Base-by-base conservation (phyloP, 2,888 invertebrate species). In the Sthenelais limicola region DNA sequence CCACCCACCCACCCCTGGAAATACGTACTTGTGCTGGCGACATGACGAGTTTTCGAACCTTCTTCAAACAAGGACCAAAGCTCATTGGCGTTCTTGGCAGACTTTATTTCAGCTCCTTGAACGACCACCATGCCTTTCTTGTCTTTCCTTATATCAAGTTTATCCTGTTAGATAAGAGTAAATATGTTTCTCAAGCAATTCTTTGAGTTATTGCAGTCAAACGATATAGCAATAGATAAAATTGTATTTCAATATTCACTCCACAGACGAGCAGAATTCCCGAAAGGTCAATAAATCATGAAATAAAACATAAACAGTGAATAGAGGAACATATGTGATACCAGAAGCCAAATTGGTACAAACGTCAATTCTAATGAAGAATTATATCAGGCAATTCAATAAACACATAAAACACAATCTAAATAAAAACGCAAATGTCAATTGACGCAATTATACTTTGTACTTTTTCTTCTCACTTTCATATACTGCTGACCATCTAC, bases 131-230 rank as follows among this genome's bases (percentile, higher is more conserved):
- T 80, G 0, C 88, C 89, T 73, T 89, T 87, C 77, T 88, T 86
- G 82, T 89, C 89, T 71, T 88, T 87, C 81, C 90, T 88, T 71
- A 90, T 89, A 48, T 89, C 89, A 79, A 89, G 80, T 75, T 86
- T 87, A 47, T 87, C 88, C 84, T 85, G 74, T n/a, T n/a, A n/a
- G n/a, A n/a, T n/a, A n/a, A n/a, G n/a, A n/a, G n/a, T n/a, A n/a
- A 24, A 78, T 76, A 24, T 35, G 5, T 9, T 43, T 15, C 9
- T 43, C 9, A 43, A 18, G 43, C 18, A 9, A 43, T 15, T 43
- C 12, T 15, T 43, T 43, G 9, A 43, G 43, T 43, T 15, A 43
- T 15, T 43, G 43, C 18, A 43, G 18, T 15, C 18, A 15, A 43
- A 15, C 18, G 18, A 43, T 43, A 9, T 15, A n/a, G n/a, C n/a